Percentiles rank a stretch among this genome's conserved stretches.
These are phyloP conservation scores for Calameuta idolon DNA, from an alignment of 2,888 invertebrate genomes.

Conservation along the genomic window DNA sequence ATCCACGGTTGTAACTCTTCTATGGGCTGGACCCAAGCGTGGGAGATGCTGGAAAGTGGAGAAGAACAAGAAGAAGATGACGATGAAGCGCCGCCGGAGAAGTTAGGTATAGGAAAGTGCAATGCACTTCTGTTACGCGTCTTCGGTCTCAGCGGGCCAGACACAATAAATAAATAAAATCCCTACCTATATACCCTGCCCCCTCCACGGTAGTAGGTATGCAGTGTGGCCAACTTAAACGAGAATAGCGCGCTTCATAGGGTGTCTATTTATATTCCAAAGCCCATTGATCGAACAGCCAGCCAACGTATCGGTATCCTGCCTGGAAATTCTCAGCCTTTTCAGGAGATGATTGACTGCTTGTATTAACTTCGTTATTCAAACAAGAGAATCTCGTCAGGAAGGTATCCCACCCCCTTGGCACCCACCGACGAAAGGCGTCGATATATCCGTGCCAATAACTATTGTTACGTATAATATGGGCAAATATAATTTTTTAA, in stretches of 20 bases:
- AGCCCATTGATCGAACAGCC: slow-evolving; percentile 15
- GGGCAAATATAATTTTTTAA: too few species aligned
- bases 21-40: not conserved
- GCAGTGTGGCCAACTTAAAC: not conserved
- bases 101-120: not conserved
- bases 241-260: not conserved
- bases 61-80: too few species aligned
- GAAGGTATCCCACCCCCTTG: too few species aligned
- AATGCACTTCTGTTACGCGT: slow-evolving; percentile 6
- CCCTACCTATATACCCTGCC: not conserved
- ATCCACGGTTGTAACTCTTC: not conserved
- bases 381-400: not conserved
- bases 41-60: not conserved
- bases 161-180: slow-evolving; percentile 7
- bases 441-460: too few species aligned
- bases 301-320: not conserved
- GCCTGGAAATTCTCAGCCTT: too few species aligned
- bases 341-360: not conserved
- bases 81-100: not conserved
- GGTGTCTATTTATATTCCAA: slow-evolving; percentile 17
- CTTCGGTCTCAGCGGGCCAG: not conserved
- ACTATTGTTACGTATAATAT: too few species aligned
- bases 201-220: too few species aligned
- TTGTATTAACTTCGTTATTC: slow-evolving; percentile 1
- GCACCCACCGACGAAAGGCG: too few species aligned